Evolutionary conservation across 53 echinoderm and acorn worm species (phyloP).

Genomic region (Luidia sarsii): DNA sequence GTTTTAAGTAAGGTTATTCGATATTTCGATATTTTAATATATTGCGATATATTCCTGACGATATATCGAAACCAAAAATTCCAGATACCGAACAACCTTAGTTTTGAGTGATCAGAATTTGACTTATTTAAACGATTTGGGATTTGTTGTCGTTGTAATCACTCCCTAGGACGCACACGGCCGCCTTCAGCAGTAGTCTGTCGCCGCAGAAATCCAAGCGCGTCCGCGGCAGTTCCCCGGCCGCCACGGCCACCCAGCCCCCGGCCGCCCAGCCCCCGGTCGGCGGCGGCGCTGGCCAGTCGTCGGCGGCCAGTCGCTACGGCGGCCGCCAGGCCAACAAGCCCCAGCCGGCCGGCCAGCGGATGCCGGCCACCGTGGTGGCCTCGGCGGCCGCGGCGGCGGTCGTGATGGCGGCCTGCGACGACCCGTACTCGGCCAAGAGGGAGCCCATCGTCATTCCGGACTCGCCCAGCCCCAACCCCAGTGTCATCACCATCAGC

Average conservation of each 20-base stretch:
- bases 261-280: conserved; percentile 4
- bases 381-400: too few species aligned
- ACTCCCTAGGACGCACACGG: conserved; percentile 83
- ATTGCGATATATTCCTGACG: too few species aligned
- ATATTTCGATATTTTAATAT: too few species aligned
- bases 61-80: too few species aligned
- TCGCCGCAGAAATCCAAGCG: conserved; percentile 99
- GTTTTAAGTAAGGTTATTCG: too few species aligned
- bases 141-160: not conserved
- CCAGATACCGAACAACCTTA: too few species aligned
- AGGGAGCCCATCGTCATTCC: conserved; percentile 94
- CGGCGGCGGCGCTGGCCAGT: not conserved
- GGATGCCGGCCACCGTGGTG: conserved; percentile 3
- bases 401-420: too few species aligned
- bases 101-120: too few species aligned
- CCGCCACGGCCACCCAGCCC: conserved; percentile 42
- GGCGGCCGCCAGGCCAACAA: conserved; percentile 21
- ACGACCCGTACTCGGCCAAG: conserved; percentile 72
- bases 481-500: conserved; percentile 96
- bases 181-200: conserved; percentile 95
- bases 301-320: not conserved
- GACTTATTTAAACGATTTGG: too few species aligned
- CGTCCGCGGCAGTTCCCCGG: conserved; percentile 81
- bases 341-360: conserved; percentile 18
- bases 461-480: conserved; percentile 88